Evolutionary conservation across 2,113 vertebrate species (phyloP).

Genomic region (Corvus cornix): DNA sequence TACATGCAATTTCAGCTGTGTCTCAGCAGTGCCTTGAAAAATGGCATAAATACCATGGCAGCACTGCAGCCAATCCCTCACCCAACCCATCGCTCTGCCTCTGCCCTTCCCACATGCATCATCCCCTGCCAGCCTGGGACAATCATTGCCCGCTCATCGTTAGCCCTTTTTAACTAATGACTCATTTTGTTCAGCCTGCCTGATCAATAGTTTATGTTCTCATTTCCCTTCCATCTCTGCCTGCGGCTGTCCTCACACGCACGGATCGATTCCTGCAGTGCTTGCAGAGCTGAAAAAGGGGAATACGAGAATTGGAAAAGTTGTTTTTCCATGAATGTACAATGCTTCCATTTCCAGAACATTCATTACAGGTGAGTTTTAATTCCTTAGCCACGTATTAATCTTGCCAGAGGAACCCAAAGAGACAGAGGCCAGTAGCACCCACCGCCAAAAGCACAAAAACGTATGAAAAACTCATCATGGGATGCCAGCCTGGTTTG

Average conservation of each 20-base stretch:
- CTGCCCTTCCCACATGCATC: background rate
- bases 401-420: background rate
- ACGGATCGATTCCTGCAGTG: background rate
- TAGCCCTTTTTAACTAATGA: background rate
- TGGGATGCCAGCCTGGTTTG: background rate
- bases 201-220: background rate
- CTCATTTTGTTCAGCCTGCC: background rate
- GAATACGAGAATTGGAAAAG: background rate
- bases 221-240: background rate
- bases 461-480: background rate
- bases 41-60: background rate
- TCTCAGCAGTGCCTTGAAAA: background rate
- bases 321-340: background rate
- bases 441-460: background rate
- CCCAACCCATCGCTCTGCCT: background rate
- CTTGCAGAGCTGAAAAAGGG: background rate
- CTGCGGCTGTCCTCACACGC: background rate
- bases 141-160: background rate
- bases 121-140: background rate
- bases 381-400: background rate
- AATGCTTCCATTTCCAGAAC: background rate
- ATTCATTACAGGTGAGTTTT: background rate
- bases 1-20: background rate
- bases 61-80: background rate
- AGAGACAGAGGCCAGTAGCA: background rate